phyloP scores from a whole-genome alignment of 2,888 invertebrate species.

The Drosophila suboccidentalis region DNA sequence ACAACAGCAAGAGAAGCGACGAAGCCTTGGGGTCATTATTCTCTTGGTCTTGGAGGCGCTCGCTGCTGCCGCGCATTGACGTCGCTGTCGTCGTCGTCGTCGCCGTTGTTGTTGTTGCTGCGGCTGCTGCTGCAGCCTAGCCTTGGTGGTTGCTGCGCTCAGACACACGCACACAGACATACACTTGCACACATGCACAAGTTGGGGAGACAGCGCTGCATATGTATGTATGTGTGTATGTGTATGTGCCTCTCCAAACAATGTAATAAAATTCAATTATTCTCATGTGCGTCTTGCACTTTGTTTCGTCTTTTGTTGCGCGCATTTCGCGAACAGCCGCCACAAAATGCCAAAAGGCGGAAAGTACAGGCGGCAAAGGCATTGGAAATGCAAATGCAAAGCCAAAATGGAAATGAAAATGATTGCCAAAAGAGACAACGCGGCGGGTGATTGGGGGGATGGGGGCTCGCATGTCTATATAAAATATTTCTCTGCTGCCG shows the following conservation, averaged over 20 bases:
- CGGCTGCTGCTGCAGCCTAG: constrained; percentile 61
- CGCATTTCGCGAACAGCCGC: constrained; percentile 77
- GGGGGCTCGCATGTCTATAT: constrained; percentile 40
- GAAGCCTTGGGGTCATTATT: constrained; percentile 85
- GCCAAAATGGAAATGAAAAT: constrained; percentile 21
- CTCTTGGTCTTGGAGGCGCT: constrained; percentile 81
- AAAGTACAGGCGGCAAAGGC: constrained; percentile 73
- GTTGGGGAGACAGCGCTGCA: constrained; percentile 63
- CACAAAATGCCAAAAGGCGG: constrained; percentile 74
- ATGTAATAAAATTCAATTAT: constrained; percentile 86
- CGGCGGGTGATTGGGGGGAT: background rate
- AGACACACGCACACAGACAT: constrained; percentile 41
- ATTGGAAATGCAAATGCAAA: constrained; percentile 40
- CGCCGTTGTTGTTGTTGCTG: constrained; percentile 44
- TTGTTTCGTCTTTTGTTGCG: constrained; percentile 83
- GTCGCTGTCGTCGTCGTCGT: constrained; percentile 52
- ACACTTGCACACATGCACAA: constrained; percentile 23
- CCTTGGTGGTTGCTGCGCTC: constrained; percentile 80
- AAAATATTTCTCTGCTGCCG: constrained; percentile 63
- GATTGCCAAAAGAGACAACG: constrained; percentile 3
- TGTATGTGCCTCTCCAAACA: constrained; percentile 81
- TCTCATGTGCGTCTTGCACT: constrained; percentile 84
- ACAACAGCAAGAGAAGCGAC: constrained; percentile 61
- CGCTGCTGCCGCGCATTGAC: constrained; percentile 65
- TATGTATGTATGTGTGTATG: constrained; percentile 37